These are phyloP conservation scores for Heteropelma amictum DNA, from an alignment of 2,888 invertebrate species.

Conservation along the genomic window DNA sequence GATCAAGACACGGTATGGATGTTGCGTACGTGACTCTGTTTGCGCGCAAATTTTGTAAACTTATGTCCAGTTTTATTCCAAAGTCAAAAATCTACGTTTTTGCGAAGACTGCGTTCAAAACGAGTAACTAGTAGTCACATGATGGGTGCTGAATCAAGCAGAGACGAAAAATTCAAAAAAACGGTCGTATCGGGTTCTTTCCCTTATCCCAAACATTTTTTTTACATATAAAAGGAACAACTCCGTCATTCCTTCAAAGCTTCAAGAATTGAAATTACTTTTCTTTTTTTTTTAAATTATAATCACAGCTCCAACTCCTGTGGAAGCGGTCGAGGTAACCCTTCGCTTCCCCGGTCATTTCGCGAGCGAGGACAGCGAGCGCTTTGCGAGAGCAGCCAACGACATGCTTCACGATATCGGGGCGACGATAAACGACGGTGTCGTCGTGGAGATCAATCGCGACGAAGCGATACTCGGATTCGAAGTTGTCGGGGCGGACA, in stretches of 20 bases:
- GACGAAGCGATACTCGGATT: conserved; percentile 73
- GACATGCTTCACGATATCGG: conserved; percentile 72
- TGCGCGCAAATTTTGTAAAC: too few relatives aligned
- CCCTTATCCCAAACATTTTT: too few relatives aligned
- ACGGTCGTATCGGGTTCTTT: too few relatives aligned
- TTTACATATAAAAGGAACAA: not conserved
- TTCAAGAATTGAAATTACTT: not conserved
- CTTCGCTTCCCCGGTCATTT: conserved; percentile 85
- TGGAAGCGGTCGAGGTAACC: conserved; percentile 87
- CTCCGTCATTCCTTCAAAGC: not conserved
- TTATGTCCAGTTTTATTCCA: too few relatives aligned
- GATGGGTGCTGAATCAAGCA: too few relatives aligned
- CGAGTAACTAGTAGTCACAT: too few relatives aligned
- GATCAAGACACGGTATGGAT: too few relatives aligned
- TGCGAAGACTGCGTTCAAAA: too few relatives aligned
- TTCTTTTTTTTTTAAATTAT: not conserved
- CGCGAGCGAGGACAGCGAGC: conserved; percentile 67
- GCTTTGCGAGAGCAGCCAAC: conserved; percentile 69
- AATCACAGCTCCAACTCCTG: conserved; percentile 84
- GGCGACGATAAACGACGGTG: conserved; percentile 71
- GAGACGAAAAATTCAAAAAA: too few relatives aligned
- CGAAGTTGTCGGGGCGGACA: conserved; percentile 84
- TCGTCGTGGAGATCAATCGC: conserved; percentile 69
- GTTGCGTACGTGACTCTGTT: too few relatives aligned
- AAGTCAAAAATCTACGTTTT: too few relatives aligned